phyloP scores from a whole-genome alignment of 35 echinoderm and acorn worm genomes.

The Patiria miniata region DNA sequence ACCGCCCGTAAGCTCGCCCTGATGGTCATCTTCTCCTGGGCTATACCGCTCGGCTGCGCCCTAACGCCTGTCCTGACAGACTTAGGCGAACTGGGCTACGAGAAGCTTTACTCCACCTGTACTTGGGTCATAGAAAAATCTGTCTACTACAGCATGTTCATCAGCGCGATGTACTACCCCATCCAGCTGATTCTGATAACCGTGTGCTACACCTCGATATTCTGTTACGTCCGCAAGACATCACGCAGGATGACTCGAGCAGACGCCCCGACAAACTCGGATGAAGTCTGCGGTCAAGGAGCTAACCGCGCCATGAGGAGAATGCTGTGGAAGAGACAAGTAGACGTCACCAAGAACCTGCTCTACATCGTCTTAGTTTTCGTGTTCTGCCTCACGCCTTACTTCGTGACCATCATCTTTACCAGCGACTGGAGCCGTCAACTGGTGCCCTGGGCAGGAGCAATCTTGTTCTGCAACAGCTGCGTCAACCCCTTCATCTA shows the following conservation, averaged over 20 bases:
- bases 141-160: conserved; percentile 22
- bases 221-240: conserved; percentile 13
- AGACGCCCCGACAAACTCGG: neutral
- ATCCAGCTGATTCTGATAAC: conserved; percentile 40
- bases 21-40: conserved; percentile 41
- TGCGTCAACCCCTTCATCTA: conserved; percentile 63
- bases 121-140: conserved; percentile 33
- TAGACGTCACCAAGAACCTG: conserved; percentile 56
- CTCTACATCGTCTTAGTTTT: conserved; percentile 52
- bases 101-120: conserved; percentile 45
- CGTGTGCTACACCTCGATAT: conserved; percentile 25
- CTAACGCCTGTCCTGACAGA: conserved; percentile 47
- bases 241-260: neutral
- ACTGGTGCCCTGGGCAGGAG: conserved; percentile 24
- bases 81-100: conserved; percentile 49
- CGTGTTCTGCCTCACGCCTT: conserved; percentile 50
- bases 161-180: conserved; percentile 17
- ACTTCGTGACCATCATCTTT: conserved; percentile 24
- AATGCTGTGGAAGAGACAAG: conserved; percentile 1
- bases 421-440: neutral
- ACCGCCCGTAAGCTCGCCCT: conserved; percentile 5
- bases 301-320: neutral
- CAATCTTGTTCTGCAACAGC: conserved; percentile 35
- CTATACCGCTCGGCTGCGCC: conserved; percentile 20
- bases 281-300: neutral